A percentile compares a stretch with the other conserved stretches of the same genome.
These are phyloP conservation scores for Pantherophis alleghaniensis DNA, from an alignment of 2,797 vertebrate genomes.

Conservation along the genomic window DNA sequence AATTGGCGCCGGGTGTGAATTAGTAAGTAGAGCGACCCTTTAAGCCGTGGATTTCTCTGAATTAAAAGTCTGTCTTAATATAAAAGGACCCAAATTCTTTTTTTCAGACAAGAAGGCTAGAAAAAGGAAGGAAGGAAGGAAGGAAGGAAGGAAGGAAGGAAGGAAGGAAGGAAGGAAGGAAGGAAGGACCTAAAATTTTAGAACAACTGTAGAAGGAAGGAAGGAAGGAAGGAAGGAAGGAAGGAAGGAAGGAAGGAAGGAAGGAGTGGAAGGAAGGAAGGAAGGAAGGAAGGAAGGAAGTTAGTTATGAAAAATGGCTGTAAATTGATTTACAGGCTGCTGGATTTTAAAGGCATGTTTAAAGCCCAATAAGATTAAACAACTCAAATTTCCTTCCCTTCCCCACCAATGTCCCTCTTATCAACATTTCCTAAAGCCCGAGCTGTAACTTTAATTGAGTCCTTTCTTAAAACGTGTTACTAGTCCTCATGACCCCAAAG, in stretches of 20 bases:
- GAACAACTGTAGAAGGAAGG: too few species aligned
- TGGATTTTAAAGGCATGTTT: not conserved
- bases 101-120: not conserved
- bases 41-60: not conserved
- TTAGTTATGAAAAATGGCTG: not conserved
- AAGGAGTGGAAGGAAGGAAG: too few species aligned
- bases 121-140: not conserved
- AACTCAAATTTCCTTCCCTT: not conserved
- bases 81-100: not conserved
- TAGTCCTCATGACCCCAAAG: not conserved
- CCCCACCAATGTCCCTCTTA: not conserved
- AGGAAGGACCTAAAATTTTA: too few species aligned
- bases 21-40: not conserved
- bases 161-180: too few species aligned
- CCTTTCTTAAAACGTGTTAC: not conserved
- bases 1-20: not conserved
- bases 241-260: too few species aligned
- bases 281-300: too few species aligned
- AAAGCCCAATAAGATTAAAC: not conserved
- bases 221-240: too few species aligned
- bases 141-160: too few species aligned
- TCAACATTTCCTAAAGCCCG: not conserved
- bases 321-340: too few species aligned
- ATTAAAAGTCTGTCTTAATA: not conserved
- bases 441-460: not conserved